Evolutionary conservation across 2,888 invertebrate species (phyloP), one percentile per base, ranked within the genome.

Genomic region (Caradrina clavipalpis): DNA sequence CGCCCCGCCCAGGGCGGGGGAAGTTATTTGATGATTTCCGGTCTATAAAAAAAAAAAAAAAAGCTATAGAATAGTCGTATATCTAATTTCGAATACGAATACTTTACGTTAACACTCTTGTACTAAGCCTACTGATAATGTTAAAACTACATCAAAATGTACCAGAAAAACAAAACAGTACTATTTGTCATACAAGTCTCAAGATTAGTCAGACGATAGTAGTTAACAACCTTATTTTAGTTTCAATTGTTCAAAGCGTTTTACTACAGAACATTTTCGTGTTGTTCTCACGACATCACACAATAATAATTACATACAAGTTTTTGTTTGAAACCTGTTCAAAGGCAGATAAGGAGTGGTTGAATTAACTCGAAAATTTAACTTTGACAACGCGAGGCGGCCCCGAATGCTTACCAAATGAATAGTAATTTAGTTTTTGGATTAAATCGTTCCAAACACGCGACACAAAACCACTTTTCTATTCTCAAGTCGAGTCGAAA

Each of bases 391-490:
- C 90, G 89, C 86, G 82, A 88, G 88, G 92, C 92, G 90, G 89
- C 91, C 92, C 92, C 90, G 86, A 93, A 94, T 93, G 92, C 92
- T 93, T 93, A 93, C 92, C 89, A 95, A 96, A 95, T 95, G 93
- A 95, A 95, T 95, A 95, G 95, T 93, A 95, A 95, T 96, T 96
- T 95, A 89, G 92, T 93, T 95, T 95, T 92, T 89, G 92, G 91
- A 95, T 95, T 95, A 95, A 96, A 96, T 95, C 94, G 95, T 93
- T 95, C 84, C 84, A 86, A 95, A 95, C 96, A 96, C 96, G 96
- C 96, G 96, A 96, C 96, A 96, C 91, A 87, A 69, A 92, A 92
- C 95, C 95, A 95, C 96, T 95, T 95, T 95, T 94, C 96, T 96
- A 95, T 95, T 95, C 94, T 92, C 88, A 84, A 93, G 87, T 92